phyloP scores from a whole-genome alignment of 2,888 invertebrate species.

The Ophion slaviceki region DNA sequence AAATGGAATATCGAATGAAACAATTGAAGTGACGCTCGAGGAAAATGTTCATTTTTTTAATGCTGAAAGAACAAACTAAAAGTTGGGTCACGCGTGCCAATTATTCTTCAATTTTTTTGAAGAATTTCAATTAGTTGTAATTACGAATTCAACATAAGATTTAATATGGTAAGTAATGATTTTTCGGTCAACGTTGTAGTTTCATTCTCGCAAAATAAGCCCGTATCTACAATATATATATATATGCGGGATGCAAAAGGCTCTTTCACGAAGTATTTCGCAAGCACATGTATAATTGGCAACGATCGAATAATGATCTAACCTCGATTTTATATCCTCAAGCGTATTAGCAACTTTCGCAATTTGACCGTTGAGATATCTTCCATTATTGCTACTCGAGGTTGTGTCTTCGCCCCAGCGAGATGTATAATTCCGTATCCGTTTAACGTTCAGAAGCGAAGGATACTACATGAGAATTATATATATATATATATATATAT shows the following conservation, averaged over 20 bases:
- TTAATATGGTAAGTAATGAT: no score
- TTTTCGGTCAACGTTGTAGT: no score
- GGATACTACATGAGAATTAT: neutral
- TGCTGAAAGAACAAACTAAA: no score
- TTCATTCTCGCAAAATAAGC: no score
- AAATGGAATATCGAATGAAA: no score
- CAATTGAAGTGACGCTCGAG: no score
- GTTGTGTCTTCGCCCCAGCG: conserved; percentile 21
- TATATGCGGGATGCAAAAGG: neutral
- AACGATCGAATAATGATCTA: conserved; percentile 38
- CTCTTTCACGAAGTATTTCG: conserved; percentile 39
- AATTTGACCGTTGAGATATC: conserved; percentile 22
- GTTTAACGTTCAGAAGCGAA: conserved; percentile 47
- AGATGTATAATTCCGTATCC: conserved; percentile 55
- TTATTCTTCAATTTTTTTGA: no score
- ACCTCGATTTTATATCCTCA: conserved; percentile 50
- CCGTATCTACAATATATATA: no score
- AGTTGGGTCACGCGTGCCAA: no score
- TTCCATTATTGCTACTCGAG: conserved; percentile 48
- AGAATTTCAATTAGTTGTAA: no score
- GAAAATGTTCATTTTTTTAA: no score
- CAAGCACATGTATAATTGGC: conserved; percentile 31
- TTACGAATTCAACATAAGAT: no score
- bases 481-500: neutral
- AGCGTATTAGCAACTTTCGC: conserved; percentile 52